These are phyloP conservation scores for Plebejus argus DNA, from an alignment of 2,888 invertebrate genomes.

Conservation along the genomic window DNA sequence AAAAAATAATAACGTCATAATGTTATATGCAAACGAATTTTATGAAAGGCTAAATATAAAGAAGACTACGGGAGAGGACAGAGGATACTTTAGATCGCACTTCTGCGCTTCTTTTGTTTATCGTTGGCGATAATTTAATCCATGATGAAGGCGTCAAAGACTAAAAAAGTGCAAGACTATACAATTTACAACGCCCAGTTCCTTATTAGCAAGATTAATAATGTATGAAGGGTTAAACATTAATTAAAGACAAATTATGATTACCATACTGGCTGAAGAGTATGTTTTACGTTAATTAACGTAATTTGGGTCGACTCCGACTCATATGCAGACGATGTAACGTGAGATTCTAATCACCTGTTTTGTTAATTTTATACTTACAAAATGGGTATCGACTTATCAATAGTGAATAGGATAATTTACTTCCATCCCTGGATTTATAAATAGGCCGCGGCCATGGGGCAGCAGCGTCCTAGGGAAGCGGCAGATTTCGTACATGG, in stretches of 20 bases:
- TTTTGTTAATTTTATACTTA: background rate
- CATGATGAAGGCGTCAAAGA: background rate
- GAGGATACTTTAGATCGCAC: too few species aligned
- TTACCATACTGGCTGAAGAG: slow-evolving; percentile 18
- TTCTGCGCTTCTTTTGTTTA: too few species aligned
- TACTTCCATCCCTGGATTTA: too few species aligned
- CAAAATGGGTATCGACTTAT: too few species aligned
- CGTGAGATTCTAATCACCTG: background rate
- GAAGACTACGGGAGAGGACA: too few species aligned
- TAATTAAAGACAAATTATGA: slow-evolving; percentile 8
- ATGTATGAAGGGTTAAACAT: slow-evolving; percentile 21
- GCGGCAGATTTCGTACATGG: too few species aligned
- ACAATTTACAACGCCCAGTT: background rate
- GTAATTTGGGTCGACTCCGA: slow-evolving; percentile 26
- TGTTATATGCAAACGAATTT: too few species aligned
- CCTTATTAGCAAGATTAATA: slow-evolving; percentile 22
- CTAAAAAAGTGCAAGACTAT: background rate
- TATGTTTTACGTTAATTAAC: slow-evolving; percentile 25
- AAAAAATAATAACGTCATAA: too few species aligned
- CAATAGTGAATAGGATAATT: too few species aligned
- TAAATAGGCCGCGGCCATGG: too few species aligned
- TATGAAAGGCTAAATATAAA: too few species aligned
- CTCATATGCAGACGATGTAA: slow-evolving; percentile 12
- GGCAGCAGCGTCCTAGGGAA: too few species aligned
- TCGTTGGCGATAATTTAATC: background rate